Conservation (phyloP, 1,140 invertebrate species). For the Ips typographus region DNA sequence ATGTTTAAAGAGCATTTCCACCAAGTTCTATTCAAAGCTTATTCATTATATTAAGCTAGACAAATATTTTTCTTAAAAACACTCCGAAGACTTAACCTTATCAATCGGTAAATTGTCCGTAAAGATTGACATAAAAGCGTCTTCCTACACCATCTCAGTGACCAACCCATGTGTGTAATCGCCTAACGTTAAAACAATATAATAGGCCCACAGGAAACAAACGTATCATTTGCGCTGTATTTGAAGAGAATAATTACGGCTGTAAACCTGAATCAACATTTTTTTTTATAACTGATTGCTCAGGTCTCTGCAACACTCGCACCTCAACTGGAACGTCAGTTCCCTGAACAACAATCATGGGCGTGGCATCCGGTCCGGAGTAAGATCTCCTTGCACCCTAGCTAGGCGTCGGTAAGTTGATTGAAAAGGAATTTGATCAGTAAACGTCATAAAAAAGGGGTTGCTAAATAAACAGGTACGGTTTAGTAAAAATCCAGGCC, state of each 20-base stretch:
- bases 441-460: not conserved
- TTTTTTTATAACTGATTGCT: slow-evolving; percentile 14
- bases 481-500: slow-evolving; percentile 49
- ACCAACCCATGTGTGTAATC: slow-evolving; percentile 18
- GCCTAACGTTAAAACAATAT: slow-evolving; percentile 13
- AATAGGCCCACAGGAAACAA: slow-evolving; percentile 14
- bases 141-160: slow-evolving; percentile 11
- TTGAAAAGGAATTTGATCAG: too few species aligned
- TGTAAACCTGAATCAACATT: slow-evolving; percentile 23
- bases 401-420: slow-evolving; percentile 41
- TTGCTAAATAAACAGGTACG: slow-evolving; percentile 35
- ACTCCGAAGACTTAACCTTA: too few species aligned
- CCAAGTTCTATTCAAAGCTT: too few species aligned
- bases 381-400: slow-evolving; percentile 45
- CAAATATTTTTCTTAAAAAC: too few species aligned
- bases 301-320: slow-evolving; percentile 51
- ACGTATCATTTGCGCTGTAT: slow-evolving; percentile 20
- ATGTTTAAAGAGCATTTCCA: too few species aligned
- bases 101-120: too few species aligned
- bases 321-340: slow-evolving; percentile 48
- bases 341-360: slow-evolving; percentile 43
- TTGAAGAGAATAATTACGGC: slow-evolving; percentile 25
- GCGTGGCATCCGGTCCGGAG: slow-evolving; percentile 46
- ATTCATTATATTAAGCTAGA: too few species aligned
- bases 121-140: not conserved